Evolutionary conservation across 2,797 vertebrate species (phyloP), one percentile per base, ranked within the genome.

Genomic region (Chromobotia macracanthus): DNA sequence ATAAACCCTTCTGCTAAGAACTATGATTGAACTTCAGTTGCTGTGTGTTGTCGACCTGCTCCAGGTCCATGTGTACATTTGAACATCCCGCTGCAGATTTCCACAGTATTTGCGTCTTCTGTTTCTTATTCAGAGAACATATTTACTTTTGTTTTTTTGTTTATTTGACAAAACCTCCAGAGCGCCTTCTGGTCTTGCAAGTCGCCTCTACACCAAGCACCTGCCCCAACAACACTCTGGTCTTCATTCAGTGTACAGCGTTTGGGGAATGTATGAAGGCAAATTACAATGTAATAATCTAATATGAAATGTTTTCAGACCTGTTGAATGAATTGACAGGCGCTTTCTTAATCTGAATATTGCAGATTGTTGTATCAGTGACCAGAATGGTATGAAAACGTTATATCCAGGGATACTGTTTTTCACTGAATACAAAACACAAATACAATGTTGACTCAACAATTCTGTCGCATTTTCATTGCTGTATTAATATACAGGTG

Each of bases 171-270:
- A 4, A 76, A 11, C 18, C 31, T 66, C 23, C 46, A 67, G 56
- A 61, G 67, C 76, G 63, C 67, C 15, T 78, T 63, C 51, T 69
- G 8, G 23, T 77, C 13, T 67, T 53, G 9, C 48, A 68, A 23
- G 67, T 78, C 63, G 58, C 41, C 15, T 19, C 18, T 25, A 9
- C 13, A 50, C 25, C n/a, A 18, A 41, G 19, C 23, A 70, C n/a
- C 35, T 41, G 23, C 12, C 9, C 31, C 44, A 46, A 0, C 4
- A 75, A 75, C 61, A 67, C 67, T 82, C 46, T 19, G 55, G 55
- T 5, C 69, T 67, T 79, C 58, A 58, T 35, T 1, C 16, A 1
- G 18, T 5, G 60, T 5, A 46, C 18, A 66, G 67, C 64, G 61
- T 44, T 18, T 44, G 23, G 12, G 61, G 70, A 69, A 55, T 63